A percentile compares a stretch with the other conserved stretches of the same genome.
Conservation (phyloP, 2,113 vertebrate species). For the Etia nguti region DNA sequence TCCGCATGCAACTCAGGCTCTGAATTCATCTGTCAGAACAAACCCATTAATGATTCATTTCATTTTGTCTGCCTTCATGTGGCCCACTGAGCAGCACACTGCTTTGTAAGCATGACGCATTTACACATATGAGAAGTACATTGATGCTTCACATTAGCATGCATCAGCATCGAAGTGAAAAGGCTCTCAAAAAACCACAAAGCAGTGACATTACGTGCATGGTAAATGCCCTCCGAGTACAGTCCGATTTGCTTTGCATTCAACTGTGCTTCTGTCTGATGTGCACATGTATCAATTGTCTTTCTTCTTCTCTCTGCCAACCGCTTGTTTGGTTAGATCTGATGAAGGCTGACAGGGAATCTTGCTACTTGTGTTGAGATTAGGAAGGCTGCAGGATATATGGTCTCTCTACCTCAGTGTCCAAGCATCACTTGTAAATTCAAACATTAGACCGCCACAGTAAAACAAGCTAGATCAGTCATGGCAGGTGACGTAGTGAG, state of each 20-base stretch:
- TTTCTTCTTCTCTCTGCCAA: conserved; percentile 10
- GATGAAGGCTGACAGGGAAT: conserved; percentile 59
- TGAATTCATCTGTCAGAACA: conserved; percentile 44
- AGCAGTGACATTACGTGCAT: background rate
- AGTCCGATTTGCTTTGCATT: background rate
- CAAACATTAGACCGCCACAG: background rate
- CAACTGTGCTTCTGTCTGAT: background rate
- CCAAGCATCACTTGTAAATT: background rate
- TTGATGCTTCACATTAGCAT: background rate
- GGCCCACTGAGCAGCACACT: conserved; percentile 27
- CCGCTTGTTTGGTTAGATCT: conserved; percentile 4
- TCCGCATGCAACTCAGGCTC: conserved; percentile 27
- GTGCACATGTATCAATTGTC: conserved; percentile 17
- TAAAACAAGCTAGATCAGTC: background rate
- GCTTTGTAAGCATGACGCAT: conserved; percentile 31
- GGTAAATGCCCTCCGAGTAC: background rate
- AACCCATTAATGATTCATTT: conserved; percentile 64
- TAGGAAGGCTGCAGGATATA: conserved; percentile 23
- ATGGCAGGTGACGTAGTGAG: conserved; percentile 6
- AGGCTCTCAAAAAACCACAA: background rate
- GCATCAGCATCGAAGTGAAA: background rate
- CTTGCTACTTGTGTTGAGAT: conserved; percentile 42
- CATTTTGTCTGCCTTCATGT: conserved; percentile 53
- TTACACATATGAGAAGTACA: background rate
- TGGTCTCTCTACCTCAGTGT: conserved; percentile 15